phyloP scores from a whole-genome alignment of 2,797 vertebrate species.

The Lutjanus argentimaculatus region DNA sequence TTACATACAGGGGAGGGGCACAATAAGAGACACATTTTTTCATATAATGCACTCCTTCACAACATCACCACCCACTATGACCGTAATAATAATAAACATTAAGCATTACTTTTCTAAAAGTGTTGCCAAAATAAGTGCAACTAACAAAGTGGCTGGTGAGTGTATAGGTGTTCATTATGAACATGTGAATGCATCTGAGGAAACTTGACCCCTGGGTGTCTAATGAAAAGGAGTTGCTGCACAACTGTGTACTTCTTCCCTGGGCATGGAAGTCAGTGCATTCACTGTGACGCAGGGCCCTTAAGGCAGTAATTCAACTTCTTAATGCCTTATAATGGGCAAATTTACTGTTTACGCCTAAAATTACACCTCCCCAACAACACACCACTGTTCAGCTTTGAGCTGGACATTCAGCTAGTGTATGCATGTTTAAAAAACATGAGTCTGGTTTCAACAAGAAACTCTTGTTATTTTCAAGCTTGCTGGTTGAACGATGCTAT shows the following conservation, averaged over 20 bases:
- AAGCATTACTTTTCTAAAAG: no score
- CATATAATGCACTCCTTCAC: no score
- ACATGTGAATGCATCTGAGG: constrained; percentile 33
- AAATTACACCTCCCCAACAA: constrained; percentile 17
- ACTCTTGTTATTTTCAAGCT: constrained; percentile 16
- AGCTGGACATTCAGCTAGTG: neutral
- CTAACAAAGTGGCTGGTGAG: no score
- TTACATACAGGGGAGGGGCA: no score
- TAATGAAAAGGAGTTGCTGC: constrained; percentile 17
- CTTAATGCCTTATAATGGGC: constrained; percentile 19
- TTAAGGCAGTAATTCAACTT: constrained; percentile 20
- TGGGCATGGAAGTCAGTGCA: constrained; percentile 11
- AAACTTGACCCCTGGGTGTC: constrained; percentile 47
- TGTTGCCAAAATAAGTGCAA: no score
- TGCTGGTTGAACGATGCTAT: constrained; percentile 12
- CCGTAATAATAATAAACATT: no score
- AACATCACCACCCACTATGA: no score
- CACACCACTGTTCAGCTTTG: constrained; percentile 29
- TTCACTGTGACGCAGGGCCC: constrained; percentile 43
- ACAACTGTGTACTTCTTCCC: constrained; percentile 1
- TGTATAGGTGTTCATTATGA: neutral
- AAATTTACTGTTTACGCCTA: constrained; percentile 10
- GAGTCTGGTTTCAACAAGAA: constrained; percentile 21
- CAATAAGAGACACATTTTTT: no score
- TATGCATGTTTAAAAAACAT: constrained; percentile 26